These are phyloP conservation scores for Idaea aversata DNA, from an alignment of 2,888 invertebrate genomes.

Conservation along the genomic window DNA sequence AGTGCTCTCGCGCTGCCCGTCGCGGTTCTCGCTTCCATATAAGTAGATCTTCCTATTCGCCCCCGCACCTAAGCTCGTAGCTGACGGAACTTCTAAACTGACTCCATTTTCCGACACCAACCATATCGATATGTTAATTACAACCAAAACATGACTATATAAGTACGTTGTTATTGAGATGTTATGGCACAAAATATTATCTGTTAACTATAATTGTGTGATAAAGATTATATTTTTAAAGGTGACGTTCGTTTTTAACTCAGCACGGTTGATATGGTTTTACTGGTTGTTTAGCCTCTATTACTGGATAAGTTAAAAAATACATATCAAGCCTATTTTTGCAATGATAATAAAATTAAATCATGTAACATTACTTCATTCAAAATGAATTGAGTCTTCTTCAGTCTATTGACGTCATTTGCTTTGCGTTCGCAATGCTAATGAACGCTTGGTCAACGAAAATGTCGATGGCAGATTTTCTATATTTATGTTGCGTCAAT, in stretches of 20 bases:
- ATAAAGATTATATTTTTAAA: constrained; percentile 7
- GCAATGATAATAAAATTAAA: not conserved
- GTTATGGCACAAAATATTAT: constrained; percentile 28
- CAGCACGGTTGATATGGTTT: not conserved
- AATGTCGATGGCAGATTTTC: constrained; percentile 36
- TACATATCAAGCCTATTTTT: not conserved
- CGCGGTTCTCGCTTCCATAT: constrained; percentile 52
- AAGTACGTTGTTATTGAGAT: constrained; percentile 27
- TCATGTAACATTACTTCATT: not conserved
- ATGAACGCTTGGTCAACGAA: constrained; percentile 30
- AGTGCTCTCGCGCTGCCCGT: constrained; percentile 45
- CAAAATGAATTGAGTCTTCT: constrained; percentile 4
- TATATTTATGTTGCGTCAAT: constrained; percentile 46
- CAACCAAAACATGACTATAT: constrained; percentile 32
- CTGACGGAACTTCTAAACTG: constrained; percentile 53
- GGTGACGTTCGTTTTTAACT: constrained; percentile 8
- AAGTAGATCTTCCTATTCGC: constrained; percentile 74
- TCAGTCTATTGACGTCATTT: constrained; percentile 31
- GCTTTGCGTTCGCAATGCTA: constrained; percentile 35
- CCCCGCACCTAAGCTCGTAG: constrained; percentile 57
- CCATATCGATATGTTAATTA: constrained; percentile 56
- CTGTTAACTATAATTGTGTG: constrained; percentile 18
- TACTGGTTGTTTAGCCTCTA: not conserved
- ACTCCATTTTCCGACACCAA: constrained; percentile 50
- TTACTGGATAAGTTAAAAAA: not conserved